These are phyloP conservation scores for Drosophila pegasa DNA, from an alignment of 2,888 invertebrate genomes.

Conservation along the genomic window DNA sequence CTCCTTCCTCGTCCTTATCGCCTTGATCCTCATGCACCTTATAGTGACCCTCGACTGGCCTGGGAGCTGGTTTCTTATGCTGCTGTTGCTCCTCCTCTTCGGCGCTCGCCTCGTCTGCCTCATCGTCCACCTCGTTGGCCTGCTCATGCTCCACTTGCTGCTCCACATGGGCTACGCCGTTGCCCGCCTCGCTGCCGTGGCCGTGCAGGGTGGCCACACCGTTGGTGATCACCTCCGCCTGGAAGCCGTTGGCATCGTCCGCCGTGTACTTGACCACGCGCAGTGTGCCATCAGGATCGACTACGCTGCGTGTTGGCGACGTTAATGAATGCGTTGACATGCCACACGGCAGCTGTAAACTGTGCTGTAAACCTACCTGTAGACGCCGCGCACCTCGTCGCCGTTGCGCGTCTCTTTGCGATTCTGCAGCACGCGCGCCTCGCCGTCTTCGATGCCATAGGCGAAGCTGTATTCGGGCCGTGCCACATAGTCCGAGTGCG, in stretches of 20 bases:
- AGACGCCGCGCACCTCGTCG: constrained; percentile 90
- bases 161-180: constrained; percentile 33
- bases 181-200: constrained; percentile 57
- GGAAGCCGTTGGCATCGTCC: constrained; percentile 90
- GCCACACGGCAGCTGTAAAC: constrained; percentile 13
- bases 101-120: constrained; percentile 10
- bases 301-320: constrained; percentile 85
- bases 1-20: constrained; percentile 29
- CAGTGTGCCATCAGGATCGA: constrained; percentile 91
- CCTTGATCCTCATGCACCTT: constrained; percentile 60
- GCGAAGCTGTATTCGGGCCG: constrained; percentile 91
- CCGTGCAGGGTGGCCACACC: constrained; percentile 81
- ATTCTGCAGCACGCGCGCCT: constrained; percentile 90
- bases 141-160: constrained; percentile 62
- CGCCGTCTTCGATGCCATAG: constrained; percentile 91
- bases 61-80: background rate
- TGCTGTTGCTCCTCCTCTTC: constrained; percentile 12
- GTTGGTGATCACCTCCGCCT: constrained; percentile 86
- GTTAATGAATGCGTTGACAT: constrained; percentile 56
- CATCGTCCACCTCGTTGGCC: constrained; percentile 26
- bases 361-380: constrained; percentile 85
- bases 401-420: constrained; percentile 90
- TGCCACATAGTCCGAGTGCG: constrained; percentile 89
- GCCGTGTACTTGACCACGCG: constrained; percentile 91
- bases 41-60: constrained; percentile 36